Base-by-base conservation (phyloP, 2,888 invertebrate species). In the Trilocha varians region DNA sequence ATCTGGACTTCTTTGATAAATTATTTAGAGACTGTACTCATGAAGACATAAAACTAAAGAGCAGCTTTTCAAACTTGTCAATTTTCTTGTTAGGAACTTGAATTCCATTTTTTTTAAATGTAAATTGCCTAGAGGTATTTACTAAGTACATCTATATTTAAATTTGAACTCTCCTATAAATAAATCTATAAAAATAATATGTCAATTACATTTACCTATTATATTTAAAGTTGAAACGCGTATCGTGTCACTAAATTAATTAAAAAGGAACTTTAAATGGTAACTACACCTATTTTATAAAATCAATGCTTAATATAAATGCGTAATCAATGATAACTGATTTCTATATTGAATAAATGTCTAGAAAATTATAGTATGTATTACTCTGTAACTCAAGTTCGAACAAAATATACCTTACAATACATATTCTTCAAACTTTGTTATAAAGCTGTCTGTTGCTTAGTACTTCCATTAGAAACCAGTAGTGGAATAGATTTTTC, bases 401-500 rank as follows among this genome's bases (percentile, higher is more conserved):
- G n/a, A 14, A 39, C 14, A 34, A 13, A 32, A 8, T 32, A 32
- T 32, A 32, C 32, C 6, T 37, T 13, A 11, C 13, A 17, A 38
- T 32, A 16, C 32, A 13, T 11, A 17, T 42, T 40, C 41, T 32
- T 39, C 14, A 40, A 39, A 43, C 39, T 38, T 34, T 18, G 55
- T 63, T 67, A 67, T 64, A 65, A 63, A 16, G 55, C 38, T 40
- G 62, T 54, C 47, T 62, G 62, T 34, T 54, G 49, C 45, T 55
- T 53, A 40, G 44, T 45, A 40, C 53, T 53, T 45, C 62, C 63
- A 43, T 70, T 71, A 15, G 41, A 45, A 14, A 41, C 52, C 41
- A 60, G 59, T 45, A 67, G 55, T 32, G 53, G 56, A 25, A 49
- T 57, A n/a, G 48, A 47, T 49, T 62, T 67, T 45, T 68, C 76